These are phyloP conservation scores for Caenorhabditis tropicalis DNA, from an alignment of 1,140 invertebrate genomes.

Conservation along the genomic window DNA sequence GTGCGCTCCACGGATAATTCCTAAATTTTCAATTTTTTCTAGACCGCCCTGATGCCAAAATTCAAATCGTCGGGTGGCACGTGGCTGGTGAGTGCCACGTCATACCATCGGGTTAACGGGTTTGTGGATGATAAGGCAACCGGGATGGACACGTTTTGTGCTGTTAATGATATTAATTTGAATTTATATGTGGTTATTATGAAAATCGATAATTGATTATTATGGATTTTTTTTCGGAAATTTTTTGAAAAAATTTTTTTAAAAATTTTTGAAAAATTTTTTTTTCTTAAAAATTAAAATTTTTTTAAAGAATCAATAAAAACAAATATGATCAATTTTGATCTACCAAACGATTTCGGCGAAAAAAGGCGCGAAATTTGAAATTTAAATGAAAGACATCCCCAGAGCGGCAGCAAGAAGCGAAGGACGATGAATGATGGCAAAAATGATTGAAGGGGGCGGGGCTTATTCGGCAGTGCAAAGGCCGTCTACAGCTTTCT, in stretches of 20 bases:
- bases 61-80: neutral
- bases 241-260: neutral
- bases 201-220: slow-evolving; percentile 7
- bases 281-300: neutral
- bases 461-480: neutral
- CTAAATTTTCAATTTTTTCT: neutral
- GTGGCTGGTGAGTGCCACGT: neutral
- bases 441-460: neutral
- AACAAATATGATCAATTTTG: slow-evolving; percentile 23
- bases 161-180: neutral
- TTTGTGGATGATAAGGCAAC: neutral
- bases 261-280: neutral
- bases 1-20: neutral
- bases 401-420: slow-evolving; percentile 2
- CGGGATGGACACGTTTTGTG: slow-evolving; percentile 7
- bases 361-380: neutral
- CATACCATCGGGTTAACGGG: neutral
- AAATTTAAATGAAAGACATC: slow-evolving; percentile 30
- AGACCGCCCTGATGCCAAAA: neutral
- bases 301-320: neutral
- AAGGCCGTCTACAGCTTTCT: slow-evolving; percentile 1
- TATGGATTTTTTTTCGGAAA: neutral
- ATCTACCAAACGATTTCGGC: slow-evolving; percentile 13
- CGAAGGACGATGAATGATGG: slow-evolving; percentile 12
- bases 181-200: neutral